Percentiles rank a stretch among this genome's conserved stretches.
Conservation (phyloP, 1,140 invertebrate genomes). For the Formica selysi region DNA sequence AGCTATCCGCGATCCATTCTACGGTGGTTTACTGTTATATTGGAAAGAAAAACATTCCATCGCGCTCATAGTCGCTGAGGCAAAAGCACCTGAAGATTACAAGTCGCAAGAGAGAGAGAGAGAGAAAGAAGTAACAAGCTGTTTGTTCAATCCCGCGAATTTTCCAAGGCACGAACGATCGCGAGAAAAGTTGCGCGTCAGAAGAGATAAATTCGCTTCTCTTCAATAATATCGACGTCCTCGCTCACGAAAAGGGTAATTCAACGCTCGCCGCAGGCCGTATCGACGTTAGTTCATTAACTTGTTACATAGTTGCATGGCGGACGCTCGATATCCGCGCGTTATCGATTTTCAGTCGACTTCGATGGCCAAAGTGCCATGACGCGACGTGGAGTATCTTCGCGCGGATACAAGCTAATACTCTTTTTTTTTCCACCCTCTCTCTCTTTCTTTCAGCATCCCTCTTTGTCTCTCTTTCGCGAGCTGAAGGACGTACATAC, state of each 20-base stretch:
- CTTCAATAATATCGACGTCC: conserved; percentile 52
- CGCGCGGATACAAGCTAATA: conserved; percentile 56
- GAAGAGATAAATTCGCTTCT: conserved; percentile 46
- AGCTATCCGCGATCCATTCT: neutral
- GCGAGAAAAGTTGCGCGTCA: conserved; percentile 56
- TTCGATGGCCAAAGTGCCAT: conserved; percentile 40
- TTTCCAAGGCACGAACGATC: conserved; percentile 36
- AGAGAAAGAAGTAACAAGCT: neutral
- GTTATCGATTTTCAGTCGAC: conserved; percentile 59
- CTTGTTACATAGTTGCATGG: conserved; percentile 60
- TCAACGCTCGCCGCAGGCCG: conserved; percentile 37
- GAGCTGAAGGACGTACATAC: neutral
- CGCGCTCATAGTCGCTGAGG: neutral
- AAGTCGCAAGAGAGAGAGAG: neutral
- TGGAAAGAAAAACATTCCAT: conserved; percentile 36
- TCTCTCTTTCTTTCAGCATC: neutral
- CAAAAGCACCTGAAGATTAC: conserved; percentile 1
- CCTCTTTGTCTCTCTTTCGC: neutral
- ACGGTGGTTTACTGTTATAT: conserved; percentile 2
- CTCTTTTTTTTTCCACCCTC: conserved; percentile 4
- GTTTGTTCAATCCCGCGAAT: conserved; percentile 43
- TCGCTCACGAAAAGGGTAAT: conserved; percentile 35
- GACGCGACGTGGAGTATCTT: conserved; percentile 54
- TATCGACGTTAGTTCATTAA: conserved; percentile 62
- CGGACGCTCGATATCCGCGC: conserved; percentile 48